These are phyloP conservation scores for Heteromormyrus szaboi DNA, from an alignment of 2,797 vertebrate species.

Conservation along the genomic window DNA sequence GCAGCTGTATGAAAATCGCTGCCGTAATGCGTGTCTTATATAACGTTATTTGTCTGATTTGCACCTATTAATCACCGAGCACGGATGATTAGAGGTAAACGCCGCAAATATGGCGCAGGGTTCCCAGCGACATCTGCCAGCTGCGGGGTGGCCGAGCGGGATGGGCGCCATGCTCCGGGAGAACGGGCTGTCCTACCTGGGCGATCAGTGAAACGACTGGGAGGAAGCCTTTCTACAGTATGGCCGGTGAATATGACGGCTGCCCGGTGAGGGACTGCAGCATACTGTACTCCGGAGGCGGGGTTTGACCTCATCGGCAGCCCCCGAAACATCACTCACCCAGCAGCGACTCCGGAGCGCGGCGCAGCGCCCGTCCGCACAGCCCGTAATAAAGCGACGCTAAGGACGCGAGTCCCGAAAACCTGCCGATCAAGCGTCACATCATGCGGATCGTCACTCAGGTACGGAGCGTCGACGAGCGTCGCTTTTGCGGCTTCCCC, in stretches of 20 bases:
- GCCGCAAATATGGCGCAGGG: conserved; percentile 43
- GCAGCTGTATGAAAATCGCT: not conserved
- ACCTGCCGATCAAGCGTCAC: not conserved
- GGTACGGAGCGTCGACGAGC: conserved; percentile 1
- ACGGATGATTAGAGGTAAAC: not conserved
- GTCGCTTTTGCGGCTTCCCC: not conserved
- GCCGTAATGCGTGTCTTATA: not conserved
- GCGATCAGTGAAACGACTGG: not conserved
- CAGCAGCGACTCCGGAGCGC: conserved; percentile 34
- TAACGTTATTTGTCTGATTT: not conserved
- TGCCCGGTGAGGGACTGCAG: conserved; percentile 45
- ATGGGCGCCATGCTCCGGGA: not conserved
- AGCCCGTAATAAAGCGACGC: not conserved
- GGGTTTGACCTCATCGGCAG: conserved; percentile 58
- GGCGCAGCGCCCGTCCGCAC: conserved; percentile 11
- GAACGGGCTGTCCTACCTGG: conserved; percentile 7
- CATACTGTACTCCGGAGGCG: conserved; percentile 62
- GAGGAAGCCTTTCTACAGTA: conserved; percentile 9
- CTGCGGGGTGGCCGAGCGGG: not conserved
- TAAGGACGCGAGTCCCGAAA: not conserved
- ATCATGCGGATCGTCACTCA: not conserved
- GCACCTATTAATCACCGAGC: not conserved
- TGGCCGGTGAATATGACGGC: not conserved
- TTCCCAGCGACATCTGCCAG: conserved; percentile 50
- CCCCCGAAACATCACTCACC: conserved; percentile 64